These are phyloP conservation scores for Phortica okadai DNA, from an alignment of 2,888 invertebrate genomes.

Conservation along the genomic window DNA sequence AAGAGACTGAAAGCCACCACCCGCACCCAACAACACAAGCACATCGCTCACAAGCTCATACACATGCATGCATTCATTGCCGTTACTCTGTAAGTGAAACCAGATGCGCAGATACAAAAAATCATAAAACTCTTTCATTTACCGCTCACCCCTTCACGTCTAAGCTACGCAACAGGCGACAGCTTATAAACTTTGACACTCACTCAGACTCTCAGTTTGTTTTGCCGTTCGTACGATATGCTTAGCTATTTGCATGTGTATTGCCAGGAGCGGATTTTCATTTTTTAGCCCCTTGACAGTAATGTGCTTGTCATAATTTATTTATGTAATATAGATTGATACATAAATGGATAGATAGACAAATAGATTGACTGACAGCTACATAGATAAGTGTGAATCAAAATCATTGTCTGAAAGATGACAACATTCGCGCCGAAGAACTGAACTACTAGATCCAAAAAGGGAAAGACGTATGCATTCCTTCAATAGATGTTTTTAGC, in stretches of 20 bases:
- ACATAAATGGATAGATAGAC: too few relatives aligned
- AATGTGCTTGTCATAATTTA: too few relatives aligned
- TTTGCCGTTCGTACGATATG: slow-evolving; percentile 19
- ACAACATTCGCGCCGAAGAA: too few relatives aligned
- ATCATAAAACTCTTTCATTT: neutral
- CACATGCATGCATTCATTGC: slow-evolving; percentile 38
- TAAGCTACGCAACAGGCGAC: neutral
- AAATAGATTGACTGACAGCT: too few relatives aligned
- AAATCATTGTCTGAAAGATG: too few relatives aligned
- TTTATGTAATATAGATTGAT: too few relatives aligned
- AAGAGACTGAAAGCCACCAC: slow-evolving; percentile 38
- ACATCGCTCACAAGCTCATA: slow-evolving; percentile 37
- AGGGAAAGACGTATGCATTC: too few relatives aligned
- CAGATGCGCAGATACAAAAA: slow-evolving; percentile 63
- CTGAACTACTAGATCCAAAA: too few relatives aligned
- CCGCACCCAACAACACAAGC: slow-evolving; percentile 50
- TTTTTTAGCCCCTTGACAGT: too few relatives aligned
- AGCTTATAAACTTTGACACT: slow-evolving; percentile 23
- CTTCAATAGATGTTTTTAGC: too few relatives aligned
- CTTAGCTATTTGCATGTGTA: neutral
- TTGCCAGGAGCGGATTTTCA: neutral
- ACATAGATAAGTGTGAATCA: too few relatives aligned
- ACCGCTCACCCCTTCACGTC: neutral
- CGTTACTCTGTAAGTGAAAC: slow-evolving; percentile 44
- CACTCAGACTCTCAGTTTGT: slow-evolving; percentile 38